Evolutionary conservation across 2,888 invertebrate genomes (phyloP).

Genomic region (Brachynemurus nebulosus): DNA sequence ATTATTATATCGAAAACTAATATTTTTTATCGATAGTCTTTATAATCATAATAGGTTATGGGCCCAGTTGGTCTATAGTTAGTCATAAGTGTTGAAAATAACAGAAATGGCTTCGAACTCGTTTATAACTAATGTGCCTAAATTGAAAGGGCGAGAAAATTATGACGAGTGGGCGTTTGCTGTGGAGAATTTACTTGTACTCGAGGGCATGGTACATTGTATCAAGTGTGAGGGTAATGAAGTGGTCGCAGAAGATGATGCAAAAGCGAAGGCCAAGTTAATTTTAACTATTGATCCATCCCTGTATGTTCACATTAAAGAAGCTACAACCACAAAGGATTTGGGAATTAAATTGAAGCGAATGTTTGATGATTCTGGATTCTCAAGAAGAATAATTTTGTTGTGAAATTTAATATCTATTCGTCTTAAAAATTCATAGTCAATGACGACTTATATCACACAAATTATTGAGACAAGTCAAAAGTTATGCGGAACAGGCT

Average conservation of each 20-base stretch:
- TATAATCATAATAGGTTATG: too few relatives aligned
- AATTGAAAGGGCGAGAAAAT: too few relatives aligned
- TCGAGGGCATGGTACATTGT: slow-evolving; percentile 1
- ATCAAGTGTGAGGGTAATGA: not conserved
- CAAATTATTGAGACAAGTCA: slow-evolving; percentile 5
- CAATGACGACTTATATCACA: slow-evolving; percentile 21
- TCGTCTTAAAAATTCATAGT: slow-evolving; percentile 19
- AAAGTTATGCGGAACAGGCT: not conserved
- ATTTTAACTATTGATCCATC: not conserved
- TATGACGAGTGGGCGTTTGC: too few relatives aligned
- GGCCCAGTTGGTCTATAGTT: too few relatives aligned
- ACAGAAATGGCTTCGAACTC: too few relatives aligned
- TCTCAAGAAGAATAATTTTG: not conserved
- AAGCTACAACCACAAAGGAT: not conserved
- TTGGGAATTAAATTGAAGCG: not conserved
- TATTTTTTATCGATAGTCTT: too few relatives aligned
- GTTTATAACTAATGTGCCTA: too few relatives aligned
- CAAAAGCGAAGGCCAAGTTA: not conserved
- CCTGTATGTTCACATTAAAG: not conserved
- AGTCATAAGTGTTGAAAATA: too few relatives aligned
- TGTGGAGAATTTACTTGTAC: not conserved
- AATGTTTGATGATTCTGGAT: not conserved
- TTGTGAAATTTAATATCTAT: slow-evolving; percentile 9
- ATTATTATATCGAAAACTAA: too few relatives aligned
- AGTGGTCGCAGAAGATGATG: not conserved